Conservation (phyloP, 2,888 invertebrate genomes). For the Scaeva pyrastri region DNA sequence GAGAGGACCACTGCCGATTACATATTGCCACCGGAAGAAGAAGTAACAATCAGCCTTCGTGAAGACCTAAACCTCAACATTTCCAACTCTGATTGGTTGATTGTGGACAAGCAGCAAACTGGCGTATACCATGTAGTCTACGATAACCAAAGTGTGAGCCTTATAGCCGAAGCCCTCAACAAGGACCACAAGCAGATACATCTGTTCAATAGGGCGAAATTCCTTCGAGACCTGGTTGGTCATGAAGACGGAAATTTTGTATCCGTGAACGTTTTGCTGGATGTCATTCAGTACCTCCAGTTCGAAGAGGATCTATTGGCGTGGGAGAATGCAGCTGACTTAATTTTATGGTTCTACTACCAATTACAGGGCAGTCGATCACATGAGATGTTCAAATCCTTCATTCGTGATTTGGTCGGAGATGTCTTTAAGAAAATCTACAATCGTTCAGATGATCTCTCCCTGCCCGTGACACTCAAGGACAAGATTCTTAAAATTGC, state of each 20-base stretch:
- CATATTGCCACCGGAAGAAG: slow-evolving; percentile 80
- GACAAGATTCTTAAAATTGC: slow-evolving; percentile 79
- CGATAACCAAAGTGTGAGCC: slow-evolving; percentile 87
- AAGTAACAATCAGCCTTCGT: slow-evolving; percentile 78
- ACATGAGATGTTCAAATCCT: slow-evolving; percentile 78
- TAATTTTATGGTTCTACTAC: slow-evolving; percentile 76
- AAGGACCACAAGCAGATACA: slow-evolving; percentile 88
- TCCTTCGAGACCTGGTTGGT: slow-evolving; percentile 90
- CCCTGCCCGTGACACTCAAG: slow-evolving; percentile 64
- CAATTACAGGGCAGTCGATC: slow-evolving; percentile 79
- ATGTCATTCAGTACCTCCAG: slow-evolving; percentile 86
- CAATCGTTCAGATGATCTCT: slow-evolving; percentile 15
- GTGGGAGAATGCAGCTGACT: slow-evolving; percentile 86
- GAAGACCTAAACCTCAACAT: slow-evolving; percentile 79
- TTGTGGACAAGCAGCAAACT: slow-evolving; percentile 82
- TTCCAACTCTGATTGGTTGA: slow-evolving; percentile 80
- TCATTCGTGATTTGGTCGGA: slow-evolving; percentile 78
- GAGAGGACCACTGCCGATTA: slow-evolving; percentile 79
- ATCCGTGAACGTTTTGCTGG: slow-evolving; percentile 84
- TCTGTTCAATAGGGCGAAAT: slow-evolving; percentile 91
- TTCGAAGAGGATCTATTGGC: slow-evolving; percentile 88
- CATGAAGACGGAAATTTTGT: slow-evolving; percentile 86
- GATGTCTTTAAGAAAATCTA: slow-evolving; percentile 78
- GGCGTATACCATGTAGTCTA: slow-evolving; percentile 88
- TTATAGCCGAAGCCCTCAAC: slow-evolving; percentile 87